Conservation (phyloP, 30 jellyfish, hydroid and myxozoan genomes). For the Mastigias papua region DNA sequence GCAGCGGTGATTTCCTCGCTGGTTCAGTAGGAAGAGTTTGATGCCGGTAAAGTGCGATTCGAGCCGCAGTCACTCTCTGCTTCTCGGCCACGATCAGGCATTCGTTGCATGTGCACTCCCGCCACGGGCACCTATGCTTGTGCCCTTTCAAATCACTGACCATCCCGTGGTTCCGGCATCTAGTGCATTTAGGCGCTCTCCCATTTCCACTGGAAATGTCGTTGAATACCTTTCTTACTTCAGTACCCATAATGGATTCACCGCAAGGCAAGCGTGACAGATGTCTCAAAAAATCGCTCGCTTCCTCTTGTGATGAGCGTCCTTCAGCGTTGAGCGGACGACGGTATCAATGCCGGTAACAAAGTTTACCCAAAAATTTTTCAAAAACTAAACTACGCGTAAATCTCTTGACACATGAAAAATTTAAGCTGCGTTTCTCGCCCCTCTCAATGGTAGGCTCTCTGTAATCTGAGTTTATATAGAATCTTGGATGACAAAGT, state of each 20-base stretch:
- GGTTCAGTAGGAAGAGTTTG: constrained; percentile 47
- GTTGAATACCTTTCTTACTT: constrained; percentile 17
- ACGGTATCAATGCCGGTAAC: too few species aligned
- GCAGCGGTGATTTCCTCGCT: neutral
- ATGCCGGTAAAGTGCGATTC: constrained; percentile 93
- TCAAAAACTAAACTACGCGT: neutral
- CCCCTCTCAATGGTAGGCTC: constrained; percentile 3
- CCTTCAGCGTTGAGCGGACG: too few species aligned
- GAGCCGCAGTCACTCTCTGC: constrained; percentile 93
- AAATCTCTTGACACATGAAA: neutral
- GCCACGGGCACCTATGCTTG: constrained; percentile 92
- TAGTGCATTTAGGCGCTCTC: constrained; percentile 92
- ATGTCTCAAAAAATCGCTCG: too few species aligned
- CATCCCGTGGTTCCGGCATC: constrained; percentile 97
- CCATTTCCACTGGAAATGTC: constrained; percentile 37
- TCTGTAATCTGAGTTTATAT: constrained; percentile 2
- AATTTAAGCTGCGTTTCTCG: neutral
- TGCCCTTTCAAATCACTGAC: constrained; percentile 93
- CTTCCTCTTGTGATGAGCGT: too few species aligned
- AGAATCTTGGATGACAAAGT: neutral
- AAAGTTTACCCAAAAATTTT: too few species aligned
- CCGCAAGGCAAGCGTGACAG: neutral
- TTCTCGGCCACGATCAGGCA: constrained; percentile 88
- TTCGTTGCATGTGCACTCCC: constrained; percentile 84
- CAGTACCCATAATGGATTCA: constrained; percentile 33